Conservation (phyloP, 1,140 invertebrate species). For the Neodiprion virginianus region DNA sequence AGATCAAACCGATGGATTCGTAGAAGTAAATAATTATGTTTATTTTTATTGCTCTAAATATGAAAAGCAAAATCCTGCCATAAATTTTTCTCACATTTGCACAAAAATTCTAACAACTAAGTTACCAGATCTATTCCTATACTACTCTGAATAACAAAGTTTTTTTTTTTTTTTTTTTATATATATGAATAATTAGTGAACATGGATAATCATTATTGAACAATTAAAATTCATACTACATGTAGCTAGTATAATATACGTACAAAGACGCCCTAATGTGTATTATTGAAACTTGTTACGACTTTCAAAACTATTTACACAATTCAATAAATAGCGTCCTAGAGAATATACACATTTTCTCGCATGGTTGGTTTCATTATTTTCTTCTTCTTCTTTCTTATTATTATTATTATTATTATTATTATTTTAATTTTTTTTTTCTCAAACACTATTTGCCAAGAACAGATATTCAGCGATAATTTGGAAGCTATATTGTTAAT, state of each 20-base stretch:
- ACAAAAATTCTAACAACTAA: conserved; percentile 8
- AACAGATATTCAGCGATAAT: conserved; percentile 3
- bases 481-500: conserved; percentile 1
- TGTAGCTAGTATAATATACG: conserved; percentile 4
- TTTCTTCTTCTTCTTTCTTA: neutral
- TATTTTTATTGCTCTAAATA: conserved; percentile 6
- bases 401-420: neutral
- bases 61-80: neutral
- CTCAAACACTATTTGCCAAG: conserved; percentile 3
- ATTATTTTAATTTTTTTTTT: neutral
- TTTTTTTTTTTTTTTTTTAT: conserved; percentile 5
- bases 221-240: conserved; percentile 9
- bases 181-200: conserved; percentile 4
- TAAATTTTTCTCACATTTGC: neutral
- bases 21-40: conserved; percentile 6
- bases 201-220: conserved; percentile 15
- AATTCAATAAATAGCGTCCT: neutral
- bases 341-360: neutral
- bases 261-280: neutral
- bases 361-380: neutral
- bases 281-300: conserved; percentile 5
- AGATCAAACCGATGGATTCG: neutral
- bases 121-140: conserved; percentile 5
- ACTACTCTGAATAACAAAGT: neutral
- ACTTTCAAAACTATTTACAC: conserved; percentile 7